Base-by-base conservation (phyloP, 2,888 invertebrate species). In the Augochlorella aurata region DNA sequence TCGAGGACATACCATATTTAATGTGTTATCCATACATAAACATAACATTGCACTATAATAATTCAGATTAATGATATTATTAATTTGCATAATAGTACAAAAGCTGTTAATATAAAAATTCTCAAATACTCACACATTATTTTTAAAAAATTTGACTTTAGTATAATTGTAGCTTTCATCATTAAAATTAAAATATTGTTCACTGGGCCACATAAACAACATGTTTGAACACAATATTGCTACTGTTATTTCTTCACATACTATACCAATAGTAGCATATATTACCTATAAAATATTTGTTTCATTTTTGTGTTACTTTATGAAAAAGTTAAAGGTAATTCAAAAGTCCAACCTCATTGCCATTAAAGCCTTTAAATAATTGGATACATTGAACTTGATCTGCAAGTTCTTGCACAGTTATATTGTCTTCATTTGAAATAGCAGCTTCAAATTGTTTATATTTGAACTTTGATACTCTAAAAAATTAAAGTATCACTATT, bases 21-120 rank as follows among this genome's bases (percentile, higher is more conserved):
- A 81, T 45, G 75, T 80, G 58, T 88, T 80, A 76, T 93, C 90
- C 14, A 77, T 67, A 54, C 88, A 85, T n/a, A 93, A 88, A 67
- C 91, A 89, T 50, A 93, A 66, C 82, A 92, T 85, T 54, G 86
- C 86, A 67, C 91, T 91, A 71, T 79, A 86, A 82, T 70, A 12
- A 82, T 70, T 4, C 16, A 52, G 52, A 68, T 29, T n/a, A 54
- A 24, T 69, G 29, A 75, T 47, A 69, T 54, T 45, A 24, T 16
- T 3, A 47, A 18, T 66, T 38, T 29, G 29, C 14, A 49, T 50
- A 29, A 8, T 63, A 44, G 58, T 45, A 12, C 54, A 8, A 61
- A 29, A 16, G 14, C 5, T 50, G 3, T 18, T 50, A 14, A 50
- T 50, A 44, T 58, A 61, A 65, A 52, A 21, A 18, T 45, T 18